These are phyloP conservation scores for Centroberyx gerrardi DNA, from an alignment of 2,797 vertebrate species.

Conservation along the genomic window DNA sequence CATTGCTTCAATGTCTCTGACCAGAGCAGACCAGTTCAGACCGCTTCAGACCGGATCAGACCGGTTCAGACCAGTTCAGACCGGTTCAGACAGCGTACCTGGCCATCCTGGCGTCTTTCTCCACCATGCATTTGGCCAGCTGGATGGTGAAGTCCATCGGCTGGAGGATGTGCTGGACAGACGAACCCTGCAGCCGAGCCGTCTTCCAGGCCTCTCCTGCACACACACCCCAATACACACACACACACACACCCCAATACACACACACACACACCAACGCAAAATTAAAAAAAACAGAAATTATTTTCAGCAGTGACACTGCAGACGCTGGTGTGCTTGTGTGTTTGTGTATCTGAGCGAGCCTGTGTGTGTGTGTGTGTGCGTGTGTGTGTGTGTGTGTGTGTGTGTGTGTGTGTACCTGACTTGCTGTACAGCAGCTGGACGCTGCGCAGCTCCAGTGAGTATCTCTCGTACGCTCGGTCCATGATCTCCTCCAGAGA, in stretches of 20 bases:
- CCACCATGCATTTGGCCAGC: conserved; percentile 95
- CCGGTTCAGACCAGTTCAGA: too few relatives aligned
- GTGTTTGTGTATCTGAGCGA: too few relatives aligned
- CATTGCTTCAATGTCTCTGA: too few relatives aligned
- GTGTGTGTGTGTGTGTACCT: conserved; percentile 81
- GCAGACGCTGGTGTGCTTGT: too few relatives aligned
- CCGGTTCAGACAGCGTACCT: conserved; percentile 78
- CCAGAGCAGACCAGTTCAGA: too few relatives aligned
- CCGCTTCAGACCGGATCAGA: too few relatives aligned
- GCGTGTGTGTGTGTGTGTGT: neutral
- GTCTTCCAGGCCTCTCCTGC: conserved; percentile 92
- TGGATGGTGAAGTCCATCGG: conserved; percentile 94
- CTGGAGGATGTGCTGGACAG: conserved; percentile 91
- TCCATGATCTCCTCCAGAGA: conserved; percentile 98
- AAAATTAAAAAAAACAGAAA: too few relatives aligned
- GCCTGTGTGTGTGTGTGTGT: neutral
- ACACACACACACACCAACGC: neutral
- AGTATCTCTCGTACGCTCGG: conserved; percentile 95
- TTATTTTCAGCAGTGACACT: too few relatives aligned
- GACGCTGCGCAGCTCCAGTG: conserved; percentile 91
- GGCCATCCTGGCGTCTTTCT: conserved; percentile 93
- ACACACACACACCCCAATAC: neutral
- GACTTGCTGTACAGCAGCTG: conserved; percentile 94
- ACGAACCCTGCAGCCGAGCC: conserved; percentile 88
- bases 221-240: neutral